phyloP scores from a whole-genome alignment of 23 tunicate species.

The Corella eumyota region DNA sequence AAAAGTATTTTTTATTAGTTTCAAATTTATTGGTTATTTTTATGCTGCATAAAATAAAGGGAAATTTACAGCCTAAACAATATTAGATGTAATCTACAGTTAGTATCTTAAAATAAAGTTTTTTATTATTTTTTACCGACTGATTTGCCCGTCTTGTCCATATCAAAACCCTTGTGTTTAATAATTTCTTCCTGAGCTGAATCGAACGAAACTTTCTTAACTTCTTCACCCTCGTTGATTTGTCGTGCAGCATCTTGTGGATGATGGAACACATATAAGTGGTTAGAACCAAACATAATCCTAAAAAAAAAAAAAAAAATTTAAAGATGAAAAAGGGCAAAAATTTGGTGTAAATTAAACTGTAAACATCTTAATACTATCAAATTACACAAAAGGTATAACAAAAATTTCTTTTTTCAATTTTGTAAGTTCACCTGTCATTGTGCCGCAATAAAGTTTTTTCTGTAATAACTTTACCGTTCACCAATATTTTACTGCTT shows the following conservation, averaged over 20 bases:
- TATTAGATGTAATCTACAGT: no score
- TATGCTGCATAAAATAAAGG: no score
- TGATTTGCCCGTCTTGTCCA: constrained; percentile 67
- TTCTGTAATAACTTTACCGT: constrained; percentile 50
- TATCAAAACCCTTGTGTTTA: constrained; percentile 68
- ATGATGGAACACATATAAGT: constrained; percentile 80
- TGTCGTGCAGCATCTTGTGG: constrained; percentile 80
- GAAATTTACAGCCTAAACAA: no score
- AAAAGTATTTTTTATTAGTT: not conserved
- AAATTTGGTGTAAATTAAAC: not conserved
- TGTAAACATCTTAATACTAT: no score
- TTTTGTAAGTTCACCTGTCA: constrained; percentile 43
- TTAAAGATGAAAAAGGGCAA: not conserved
- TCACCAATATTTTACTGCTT: constrained; percentile 44
- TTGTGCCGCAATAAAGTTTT: constrained; percentile 58
- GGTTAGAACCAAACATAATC: constrained; percentile 81
- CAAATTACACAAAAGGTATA: no score
- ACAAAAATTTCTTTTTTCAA: no score
- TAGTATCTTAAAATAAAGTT: no score
- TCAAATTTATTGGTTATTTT: not conserved
- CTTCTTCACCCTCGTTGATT: constrained; percentile 29
- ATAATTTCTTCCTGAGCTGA: constrained; percentile 90
- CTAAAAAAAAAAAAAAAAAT: constrained; percentile 23
- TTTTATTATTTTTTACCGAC: no score
- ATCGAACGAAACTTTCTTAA: constrained; percentile 65